phyloP scores from a whole-genome alignment of 2,888 invertebrate species.

The Seira musarum region DNA sequence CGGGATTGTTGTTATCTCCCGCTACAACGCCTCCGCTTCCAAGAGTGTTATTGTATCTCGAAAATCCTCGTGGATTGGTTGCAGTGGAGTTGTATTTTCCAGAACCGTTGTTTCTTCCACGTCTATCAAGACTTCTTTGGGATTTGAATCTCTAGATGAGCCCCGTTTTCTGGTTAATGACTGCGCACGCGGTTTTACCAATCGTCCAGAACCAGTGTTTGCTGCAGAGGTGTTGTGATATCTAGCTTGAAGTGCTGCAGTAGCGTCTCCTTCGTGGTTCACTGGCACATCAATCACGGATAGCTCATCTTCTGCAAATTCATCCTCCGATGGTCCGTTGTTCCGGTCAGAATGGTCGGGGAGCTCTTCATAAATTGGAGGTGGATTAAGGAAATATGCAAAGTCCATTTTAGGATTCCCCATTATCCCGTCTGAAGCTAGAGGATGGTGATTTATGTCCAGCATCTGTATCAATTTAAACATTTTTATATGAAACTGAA shows the following conservation, averaged over 20 bases:
- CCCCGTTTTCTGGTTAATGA: slow-evolving; percentile 65
- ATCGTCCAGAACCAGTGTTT: slow-evolving; percentile 26
- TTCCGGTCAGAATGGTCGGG: slow-evolving; percentile 67
- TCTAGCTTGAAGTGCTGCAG: slow-evolving; percentile 58
- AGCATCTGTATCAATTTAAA: slow-evolving; percentile 67
- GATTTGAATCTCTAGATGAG: slow-evolving; percentile 64
- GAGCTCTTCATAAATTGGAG: slow-evolving; percentile 69
- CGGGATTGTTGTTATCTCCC: slow-evolving; percentile 64
- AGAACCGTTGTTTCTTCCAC: slow-evolving; percentile 57
- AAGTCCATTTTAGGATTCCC: slow-evolving; percentile 70
- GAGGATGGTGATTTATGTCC: slow-evolving; percentile 68
- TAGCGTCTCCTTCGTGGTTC: slow-evolving; percentile 61
- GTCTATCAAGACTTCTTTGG: slow-evolving; percentile 68
- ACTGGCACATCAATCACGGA: slow-evolving; percentile 70
- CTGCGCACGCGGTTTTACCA: slow-evolving; percentile 64
- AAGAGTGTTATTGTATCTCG: slow-evolving; percentile 41
- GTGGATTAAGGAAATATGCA: slow-evolving; percentile 69
- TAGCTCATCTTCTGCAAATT: slow-evolving; percentile 70
- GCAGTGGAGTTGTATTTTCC: slow-evolving; percentile 65
- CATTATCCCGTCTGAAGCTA: slow-evolving; percentile 64
- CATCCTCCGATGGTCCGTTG: slow-evolving; percentile 69
- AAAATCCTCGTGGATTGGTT: slow-evolving; percentile 67
- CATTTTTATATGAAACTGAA: too few relatives aligned
- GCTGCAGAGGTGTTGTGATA: slow-evolving; percentile 61
- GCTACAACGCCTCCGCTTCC: slow-evolving; percentile 51